Base-by-base conservation (phyloP, 1,140 invertebrate genomes). In the Harlomillsia oculata region DNA sequence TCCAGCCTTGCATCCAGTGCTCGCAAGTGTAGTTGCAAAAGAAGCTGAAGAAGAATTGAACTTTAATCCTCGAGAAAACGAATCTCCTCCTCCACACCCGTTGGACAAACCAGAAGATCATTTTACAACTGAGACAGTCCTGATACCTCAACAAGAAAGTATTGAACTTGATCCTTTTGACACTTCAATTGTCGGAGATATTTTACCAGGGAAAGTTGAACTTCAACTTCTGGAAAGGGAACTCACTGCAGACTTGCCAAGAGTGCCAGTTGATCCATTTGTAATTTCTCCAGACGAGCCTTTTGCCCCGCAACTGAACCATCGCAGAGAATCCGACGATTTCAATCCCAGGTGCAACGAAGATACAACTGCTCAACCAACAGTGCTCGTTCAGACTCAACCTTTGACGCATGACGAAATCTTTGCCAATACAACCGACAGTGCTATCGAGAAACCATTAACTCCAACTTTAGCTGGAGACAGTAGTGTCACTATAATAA, bases 111-210 rank as follows among this genome's bases (percentile, higher is more conserved):
- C 21, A 25, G 41, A 58, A n/a, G 21, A 23, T 14, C 30, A 25
- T 16, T 20, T 18, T 21, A 5, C 2, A 3, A 20, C 16, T 46
- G 49, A 52, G 13, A 53, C 36, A 69, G 74, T 28, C 39, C 28
- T 88, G 46, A 88, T 85, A n/a, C 85, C 87, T 0, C 87, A 86
- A 62, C 84, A 85, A 66, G 44, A 49, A 29, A 37, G 45, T 32
- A 74, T 75, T 18, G 74, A 79, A 49, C 70, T 77, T 46, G 86
- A 89, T 73, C 86, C 87, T 0, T 89, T 89, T 68, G 86, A 89
- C 68, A 89, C 87, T 0, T 87, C 84, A 2, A 82, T 83, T 64
- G 62, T 60, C 5, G 83, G 84, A 13, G 74, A 74, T 18, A 78
- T 82, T 13, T 71, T 80, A 37, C 84, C 83, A 3, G 80, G 82